Evolutionary conservation across 2,113 vertebrate genomes (phyloP), one percentile per base, ranked within the genome.

Genomic region (Periophthalmus modestus): DNA sequence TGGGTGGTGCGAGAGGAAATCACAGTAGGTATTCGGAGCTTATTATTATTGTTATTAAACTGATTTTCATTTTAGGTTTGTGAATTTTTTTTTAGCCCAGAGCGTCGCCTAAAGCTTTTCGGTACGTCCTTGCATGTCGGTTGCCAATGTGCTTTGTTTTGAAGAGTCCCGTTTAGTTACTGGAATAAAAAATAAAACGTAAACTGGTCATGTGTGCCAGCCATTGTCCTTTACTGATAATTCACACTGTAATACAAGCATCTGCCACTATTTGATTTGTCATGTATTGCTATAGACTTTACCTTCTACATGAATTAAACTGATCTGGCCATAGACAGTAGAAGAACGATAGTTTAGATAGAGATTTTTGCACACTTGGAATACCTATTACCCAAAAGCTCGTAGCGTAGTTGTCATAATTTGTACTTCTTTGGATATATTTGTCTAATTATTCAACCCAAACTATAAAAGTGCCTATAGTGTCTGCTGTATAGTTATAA

Each of bases 11-110:
- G 86, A 88, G 79, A 91, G 86, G 88, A 91, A 80, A 89, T 94
- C 90, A 93, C 92, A 93, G 92, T 91, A 92, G 90, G 92, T 93
- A 82, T 87, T 92, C 80, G 72, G 92, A 87, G 90, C 89, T 88
- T 87, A 73, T 79, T 85, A 87, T 81, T 80, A 73, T 79, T 85
- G 86, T 81, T 80, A 2, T n/a, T 43, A 2, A 43, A 48, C 73
- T 74, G 36, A 68, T 82, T 79, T 72, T n/a, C 39, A 74, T 73
- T 75, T 61, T 73, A 39, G 71, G 39, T 79, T 48, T 71, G 74
- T 70, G 33, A 77, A 11, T 70, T 61, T 86, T 61, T 86, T 82
- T 86, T 82, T 59, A 79, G 82, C 85, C 75, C 80, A 74, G 79
- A 86, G 85, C 68, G 68, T 86, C 68, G 78, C 85, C 84, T 89